Base-by-base conservation (phyloP, 2,113 vertebrate genomes). In the Bos taurus region DNA sequence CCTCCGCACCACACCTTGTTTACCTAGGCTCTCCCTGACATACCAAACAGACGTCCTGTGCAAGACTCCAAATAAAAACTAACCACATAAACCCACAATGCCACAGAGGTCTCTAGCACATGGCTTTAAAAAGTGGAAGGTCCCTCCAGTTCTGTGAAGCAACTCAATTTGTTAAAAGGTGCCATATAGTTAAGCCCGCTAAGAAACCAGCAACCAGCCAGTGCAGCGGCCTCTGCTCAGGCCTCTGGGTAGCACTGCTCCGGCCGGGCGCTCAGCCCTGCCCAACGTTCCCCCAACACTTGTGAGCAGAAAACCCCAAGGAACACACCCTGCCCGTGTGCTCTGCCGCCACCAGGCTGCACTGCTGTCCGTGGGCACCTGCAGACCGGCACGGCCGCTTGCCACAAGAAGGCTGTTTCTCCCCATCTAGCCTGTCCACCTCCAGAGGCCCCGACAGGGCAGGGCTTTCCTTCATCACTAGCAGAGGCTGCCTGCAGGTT, bases 21-120 rank as follows among this genome's bases (percentile, higher is more conserved):
- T 10, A 50, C 21, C 6, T 13, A 11, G 6, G 48, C 17, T 46
- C 74, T 48, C 28, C 48, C 3, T 1, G 4, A 40, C 5, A 46
- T 36, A 19, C 54, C 4, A 1, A 83, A 26, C 4, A 25, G 8
- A n/a, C 0, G 0, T 3, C 13, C 84, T 74, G 0, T 30, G 30
- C 64, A 56, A 67, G 80, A 50, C 21, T 3, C 40, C 33, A 40
- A 71, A 13, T 15, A 30, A 46, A 87, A 81, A 62, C 16, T 11
- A 19, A 74, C 33, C 2, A 78, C 52, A 40, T 1, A 19, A 30
- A 28, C 2, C 71, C 56, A 30, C 1, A 2, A 2, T 7, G 11
- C 52, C 43, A 26, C 77, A 30, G 12, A 23, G 67, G 46, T 40
- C 48, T 46, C 52, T 15, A 5, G 17, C 15, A 40, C 11, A 8